Conservation (phyloP, 1,140 invertebrate species). For the Drosophila chauvacae region DNA sequence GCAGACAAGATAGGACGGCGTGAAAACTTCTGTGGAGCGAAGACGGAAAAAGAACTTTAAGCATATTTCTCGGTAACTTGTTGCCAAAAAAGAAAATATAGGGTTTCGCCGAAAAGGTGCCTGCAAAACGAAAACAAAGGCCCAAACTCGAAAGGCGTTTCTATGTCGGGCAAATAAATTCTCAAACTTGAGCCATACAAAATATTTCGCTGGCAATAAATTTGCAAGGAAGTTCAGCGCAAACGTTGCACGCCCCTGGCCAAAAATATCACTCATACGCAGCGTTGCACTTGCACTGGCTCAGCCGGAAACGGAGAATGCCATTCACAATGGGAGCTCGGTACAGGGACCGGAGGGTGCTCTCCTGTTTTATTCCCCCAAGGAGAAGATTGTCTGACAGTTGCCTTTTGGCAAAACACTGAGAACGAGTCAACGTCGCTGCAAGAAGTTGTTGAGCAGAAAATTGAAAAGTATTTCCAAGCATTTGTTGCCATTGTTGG, state of each 20-base stretch:
- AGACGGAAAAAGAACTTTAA: slow-evolving; percentile 57
- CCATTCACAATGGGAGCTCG: slow-evolving; percentile 50
- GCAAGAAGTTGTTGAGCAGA: slow-evolving; percentile 78
- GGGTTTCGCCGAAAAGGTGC: slow-evolving; percentile 32
- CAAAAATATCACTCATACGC: slow-evolving; percentile 79
- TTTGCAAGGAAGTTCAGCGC: slow-evolving; percentile 24
- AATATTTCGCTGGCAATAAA: slow-evolving; percentile 81
- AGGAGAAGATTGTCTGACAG: slow-evolving; percentile 41
- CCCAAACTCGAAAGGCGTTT: slow-evolving; percentile 39
- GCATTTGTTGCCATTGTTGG: slow-evolving; percentile 58
- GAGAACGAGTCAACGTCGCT: slow-evolving; percentile 58
- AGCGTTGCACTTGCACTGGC: slow-evolving; percentile 67
- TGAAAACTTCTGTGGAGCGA: slow-evolving; percentile 30
- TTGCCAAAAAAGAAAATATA: slow-evolving; percentile 63
- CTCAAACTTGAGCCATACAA: slow-evolving; percentile 71
- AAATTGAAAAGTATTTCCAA: slow-evolving; percentile 80
- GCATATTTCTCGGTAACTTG: slow-evolving; percentile 72
- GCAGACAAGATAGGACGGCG: slow-evolving; percentile 55
- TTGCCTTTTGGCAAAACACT: slow-evolving; percentile 45
- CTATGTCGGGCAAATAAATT: slow-evolving; percentile 71
- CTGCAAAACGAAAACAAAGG: slow-evolving; percentile 32
- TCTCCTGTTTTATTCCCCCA: slow-evolving; percentile 9
- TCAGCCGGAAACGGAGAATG: slow-evolving; percentile 41
- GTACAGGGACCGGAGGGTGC: neutral
- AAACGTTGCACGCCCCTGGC: slow-evolving; percentile 13